A percentile compares a stretch with the other conserved stretches of the same genome.
Evolutionary conservation across 2,113 vertebrate genomes (phyloP).

Genomic region (Dryoscopus gambensis): DNA sequence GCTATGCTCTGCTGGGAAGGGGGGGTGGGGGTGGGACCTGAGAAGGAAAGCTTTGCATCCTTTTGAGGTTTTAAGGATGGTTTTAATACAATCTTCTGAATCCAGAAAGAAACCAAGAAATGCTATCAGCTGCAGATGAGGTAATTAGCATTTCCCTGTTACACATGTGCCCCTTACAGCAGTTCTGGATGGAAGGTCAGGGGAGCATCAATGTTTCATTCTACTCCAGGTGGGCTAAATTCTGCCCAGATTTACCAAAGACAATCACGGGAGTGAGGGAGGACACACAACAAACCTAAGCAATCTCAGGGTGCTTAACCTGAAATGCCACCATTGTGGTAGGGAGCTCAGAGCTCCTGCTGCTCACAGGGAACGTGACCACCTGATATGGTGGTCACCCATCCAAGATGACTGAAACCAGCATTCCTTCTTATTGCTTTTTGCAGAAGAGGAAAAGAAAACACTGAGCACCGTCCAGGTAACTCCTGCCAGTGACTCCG

Average conservation of each 20-base stretch:
- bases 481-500: constrained; percentile 33
- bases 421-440: background rate
- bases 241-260: background rate
- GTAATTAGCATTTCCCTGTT: background rate
- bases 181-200: background rate
- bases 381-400: background rate
- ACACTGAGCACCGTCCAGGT: constrained; percentile 41
- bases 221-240: background rate
- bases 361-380: background rate
- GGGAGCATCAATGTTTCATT: background rate
- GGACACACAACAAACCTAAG: background rate
- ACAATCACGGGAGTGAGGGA: background rate
- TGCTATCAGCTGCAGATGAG: background rate
- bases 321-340: background rate
- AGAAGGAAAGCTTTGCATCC: background rate
- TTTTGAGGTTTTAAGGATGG: background rate
- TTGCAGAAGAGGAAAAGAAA: constrained; percentile 31
- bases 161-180: rapidly evolving
- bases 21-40: background rate
- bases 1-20: background rate
- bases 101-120: background rate
- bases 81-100: background rate
- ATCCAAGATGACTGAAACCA: background rate
- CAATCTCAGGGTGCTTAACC: background rate
- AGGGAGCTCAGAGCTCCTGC: background rate